A percentile compares a stretch with the other conserved stretches of the same genome.
phyloP scores from a whole-genome alignment of 2,797 vertebrate genomes.

The Danio aesculapii region DNA sequence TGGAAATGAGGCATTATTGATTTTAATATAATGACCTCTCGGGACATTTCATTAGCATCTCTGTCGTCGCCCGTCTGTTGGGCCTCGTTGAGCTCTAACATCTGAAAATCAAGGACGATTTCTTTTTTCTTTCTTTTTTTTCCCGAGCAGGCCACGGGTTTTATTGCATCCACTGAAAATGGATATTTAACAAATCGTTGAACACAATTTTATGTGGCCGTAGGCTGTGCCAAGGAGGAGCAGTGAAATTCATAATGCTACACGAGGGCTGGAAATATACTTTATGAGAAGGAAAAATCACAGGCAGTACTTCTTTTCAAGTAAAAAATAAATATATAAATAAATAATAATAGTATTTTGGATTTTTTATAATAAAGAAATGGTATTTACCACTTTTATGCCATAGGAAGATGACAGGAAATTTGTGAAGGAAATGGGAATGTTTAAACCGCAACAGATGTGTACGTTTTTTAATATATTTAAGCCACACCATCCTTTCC shows the following conservation, averaged over 20 bases:
- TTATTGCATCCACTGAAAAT: conserved; percentile 39
- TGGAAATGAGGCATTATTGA: conserved; percentile 68
- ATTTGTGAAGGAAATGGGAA: background rate
- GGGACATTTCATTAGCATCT: conserved; percentile 66
- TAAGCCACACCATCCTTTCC: background rate
- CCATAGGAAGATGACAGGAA: background rate
- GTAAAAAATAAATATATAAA: no score
- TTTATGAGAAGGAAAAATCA: background rate
- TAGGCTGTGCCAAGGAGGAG: conserved; percentile 30
- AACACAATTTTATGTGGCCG: conserved; percentile 43
- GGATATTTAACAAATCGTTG: conserved; percentile 58
- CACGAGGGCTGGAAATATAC: conserved; percentile 11
- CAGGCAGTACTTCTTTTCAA: background rate
- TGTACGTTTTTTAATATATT: background rate
- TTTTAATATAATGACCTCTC: conserved; percentile 65
- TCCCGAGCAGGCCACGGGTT: conserved; percentile 1
- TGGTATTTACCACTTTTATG: background rate
- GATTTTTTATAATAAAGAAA: background rate
- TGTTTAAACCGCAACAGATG: background rate
- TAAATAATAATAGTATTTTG: background rate
- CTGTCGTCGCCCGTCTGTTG: conserved; percentile 53
- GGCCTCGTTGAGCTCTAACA: conserved; percentile 59
- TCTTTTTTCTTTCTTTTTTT: background rate
- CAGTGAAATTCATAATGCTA: conserved; percentile 31
- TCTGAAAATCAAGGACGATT: conserved; percentile 54